Base-by-base conservation (phyloP, 2,797 vertebrate species). In the Aulostomus chinensis region DNA sequence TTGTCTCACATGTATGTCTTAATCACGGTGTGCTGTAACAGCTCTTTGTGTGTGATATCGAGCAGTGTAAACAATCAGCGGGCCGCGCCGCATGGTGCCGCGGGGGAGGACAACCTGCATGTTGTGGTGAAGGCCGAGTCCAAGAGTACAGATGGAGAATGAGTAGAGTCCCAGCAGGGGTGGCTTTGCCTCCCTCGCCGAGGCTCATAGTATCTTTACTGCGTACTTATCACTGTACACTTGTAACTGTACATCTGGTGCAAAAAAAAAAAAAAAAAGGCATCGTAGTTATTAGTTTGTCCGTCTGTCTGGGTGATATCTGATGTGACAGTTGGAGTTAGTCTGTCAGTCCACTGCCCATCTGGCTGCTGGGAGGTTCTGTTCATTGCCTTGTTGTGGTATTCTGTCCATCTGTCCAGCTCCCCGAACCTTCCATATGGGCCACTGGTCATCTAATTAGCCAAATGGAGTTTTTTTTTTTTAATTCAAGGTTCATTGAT, bases 131-230 rank as follows among this genome's bases (percentile, higher is more conserved):
- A 75, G 70, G 62, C 68, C 3, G 4, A 45, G 56, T 88, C 80
- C 75, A 81, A 85, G 65, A 37, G 71, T 80, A 76, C 88, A 89
- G 86, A 90, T 89, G 86, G 88, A 87, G 83, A 79, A 78, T 40
- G 71, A 70, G 76, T 78, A 73, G 71, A 76, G 67, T 76, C 78
- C 51, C 71, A 58, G 78, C 76, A 81, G 64, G 80, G 65, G 60
- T 31, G 69, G 56, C n/a, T 55, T 60, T 25, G 46, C 73, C 77
- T 81, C 51, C 11, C 86, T 73, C 73, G 6, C 76, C 59, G 58
- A 46, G 70, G 86, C 69, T 63, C 82, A 90, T 84, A 80, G 73
- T 84, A 78, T 81, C 72, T 79, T 85, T 85, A 87, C 75, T 57
- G 36, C 67, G 51, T 61, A 40, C 68, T 81, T 76, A 85, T 84